These are phyloP conservation scores for Leucophenga varia DNA, from an alignment of 1,140 invertebrate genomes.

Conservation along the genomic window DNA sequence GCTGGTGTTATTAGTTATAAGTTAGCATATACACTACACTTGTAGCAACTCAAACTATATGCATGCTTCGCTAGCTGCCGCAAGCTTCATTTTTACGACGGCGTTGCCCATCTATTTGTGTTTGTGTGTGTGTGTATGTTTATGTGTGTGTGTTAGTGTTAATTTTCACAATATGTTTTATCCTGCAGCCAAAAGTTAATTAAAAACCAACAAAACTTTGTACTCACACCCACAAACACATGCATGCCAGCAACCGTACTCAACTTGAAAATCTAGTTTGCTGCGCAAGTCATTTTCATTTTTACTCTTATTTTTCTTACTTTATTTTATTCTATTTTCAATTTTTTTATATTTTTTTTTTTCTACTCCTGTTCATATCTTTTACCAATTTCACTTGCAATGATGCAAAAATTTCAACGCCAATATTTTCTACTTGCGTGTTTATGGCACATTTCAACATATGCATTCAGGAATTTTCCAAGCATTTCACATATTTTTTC, in stretches of 20 bases:
- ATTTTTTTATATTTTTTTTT: slow-evolving; percentile 1
- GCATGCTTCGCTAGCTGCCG: too few species aligned
- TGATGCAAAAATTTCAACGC: neutral
- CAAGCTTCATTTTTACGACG: too few species aligned
- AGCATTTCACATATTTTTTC: neutral
- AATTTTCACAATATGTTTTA: slow-evolving; percentile 56
- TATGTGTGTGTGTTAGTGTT: slow-evolving; percentile 37
- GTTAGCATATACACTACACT: too few species aligned
- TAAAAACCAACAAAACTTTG: slow-evolving; percentile 56
- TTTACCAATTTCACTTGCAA: slow-evolving; percentile 1
- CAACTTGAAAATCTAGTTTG: neutral
- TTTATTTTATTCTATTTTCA: neutral
- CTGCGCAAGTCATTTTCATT: neutral
- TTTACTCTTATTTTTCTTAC: neutral
- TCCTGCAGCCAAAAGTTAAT: slow-evolving; percentile 56
- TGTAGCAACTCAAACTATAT: too few species aligned
- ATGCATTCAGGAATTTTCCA: too few species aligned
- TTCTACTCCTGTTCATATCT: slow-evolving; percentile 6
- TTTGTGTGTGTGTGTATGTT: slow-evolving; percentile 9
- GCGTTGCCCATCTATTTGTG: too few species aligned
- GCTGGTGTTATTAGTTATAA: too few species aligned
- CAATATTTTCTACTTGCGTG: neutral
- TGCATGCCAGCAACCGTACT: neutral
- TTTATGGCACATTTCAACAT: slow-evolving; percentile 1
- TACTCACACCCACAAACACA: slow-evolving; percentile 10